phyloP scores from a whole-genome alignment of 1,140 invertebrate genomes.

The Neodiprion lecontei region DNA sequence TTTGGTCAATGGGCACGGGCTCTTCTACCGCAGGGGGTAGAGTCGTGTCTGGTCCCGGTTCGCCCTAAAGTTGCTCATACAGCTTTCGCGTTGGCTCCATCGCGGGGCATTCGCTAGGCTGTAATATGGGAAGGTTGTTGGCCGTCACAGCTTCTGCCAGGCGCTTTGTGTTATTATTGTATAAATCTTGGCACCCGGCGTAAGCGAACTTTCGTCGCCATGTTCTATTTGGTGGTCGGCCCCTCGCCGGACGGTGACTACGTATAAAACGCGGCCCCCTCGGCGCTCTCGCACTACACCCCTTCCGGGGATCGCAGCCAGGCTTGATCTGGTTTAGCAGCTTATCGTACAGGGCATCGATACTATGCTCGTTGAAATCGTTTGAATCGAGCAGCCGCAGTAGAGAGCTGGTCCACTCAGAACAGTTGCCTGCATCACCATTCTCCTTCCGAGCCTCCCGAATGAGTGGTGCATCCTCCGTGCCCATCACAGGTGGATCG shows the following conservation, averaged over 20 bases:
- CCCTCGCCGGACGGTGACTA: neutral
- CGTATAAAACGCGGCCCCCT: neutral
- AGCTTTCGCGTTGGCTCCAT: neutral
- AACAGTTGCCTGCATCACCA: neutral
- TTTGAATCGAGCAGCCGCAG: neutral
- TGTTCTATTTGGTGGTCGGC: neutral
- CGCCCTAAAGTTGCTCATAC: conserved; percentile 9
- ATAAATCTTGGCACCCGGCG: neutral
- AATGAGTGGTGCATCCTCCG: neutral
- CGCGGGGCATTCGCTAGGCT: neutral
- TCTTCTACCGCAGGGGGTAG: neutral
- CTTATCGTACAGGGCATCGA: neutral
- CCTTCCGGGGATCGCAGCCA: neutral
- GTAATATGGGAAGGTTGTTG: neutral
- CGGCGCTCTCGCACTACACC: neutral
- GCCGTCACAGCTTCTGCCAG: neutral
- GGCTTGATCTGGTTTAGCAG: neutral
- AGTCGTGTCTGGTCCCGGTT: neutral
- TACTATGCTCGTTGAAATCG: neutral
- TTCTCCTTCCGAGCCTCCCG: neutral
- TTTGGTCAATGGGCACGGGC: neutral
- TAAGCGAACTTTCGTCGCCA: neutral
- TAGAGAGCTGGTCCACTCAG: neutral
- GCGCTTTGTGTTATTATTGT: neutral
- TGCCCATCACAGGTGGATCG: neutral